Evolutionary conservation across 2,888 invertebrate genomes (phyloP).

Genomic region (Sinodicranocentrus sp.): DNA sequence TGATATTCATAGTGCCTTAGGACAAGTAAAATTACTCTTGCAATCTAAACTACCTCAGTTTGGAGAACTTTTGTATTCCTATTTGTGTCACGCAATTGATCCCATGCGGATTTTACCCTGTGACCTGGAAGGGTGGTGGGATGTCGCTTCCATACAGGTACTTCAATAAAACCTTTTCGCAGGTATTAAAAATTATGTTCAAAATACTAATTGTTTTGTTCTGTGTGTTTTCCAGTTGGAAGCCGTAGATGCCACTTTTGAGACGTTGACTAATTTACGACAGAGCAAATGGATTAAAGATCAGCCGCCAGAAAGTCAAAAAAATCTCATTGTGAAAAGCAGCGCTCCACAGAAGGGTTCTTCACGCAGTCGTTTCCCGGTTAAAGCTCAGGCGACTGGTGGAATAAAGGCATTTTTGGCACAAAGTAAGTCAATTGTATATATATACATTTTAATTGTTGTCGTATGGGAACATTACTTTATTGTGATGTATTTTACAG

Average conservation of each 20-base stretch:
- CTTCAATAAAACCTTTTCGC: neutral
- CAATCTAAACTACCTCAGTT: conserved; percentile 75
- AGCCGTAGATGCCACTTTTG: conserved; percentile 55
- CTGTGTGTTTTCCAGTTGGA: conserved; percentile 49
- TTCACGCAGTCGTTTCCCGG: neutral
- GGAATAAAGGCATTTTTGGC: conserved; percentile 59
- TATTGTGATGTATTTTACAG: neutral
- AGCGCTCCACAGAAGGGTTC: neutral
- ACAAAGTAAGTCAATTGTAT: conserved; percentile 34
- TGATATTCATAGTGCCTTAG: conserved; percentile 70
- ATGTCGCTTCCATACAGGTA: conserved; percentile 74
- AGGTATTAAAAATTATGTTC: conserved; percentile 15
- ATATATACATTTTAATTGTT: neutral
- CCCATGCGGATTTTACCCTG: conserved; percentile 67
- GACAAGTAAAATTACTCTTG: conserved; percentile 70
- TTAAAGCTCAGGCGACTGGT: conserved; percentile 32
- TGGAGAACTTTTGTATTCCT: conserved; percentile 71
- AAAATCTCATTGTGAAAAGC: too few relatives aligned
- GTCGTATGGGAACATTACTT: neutral
- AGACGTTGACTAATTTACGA: conserved; percentile 33
- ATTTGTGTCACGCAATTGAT: conserved; percentile 65
- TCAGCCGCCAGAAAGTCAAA: neutral
- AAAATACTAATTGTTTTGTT: conserved; percentile 5
- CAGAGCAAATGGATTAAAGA: conserved; percentile 55
- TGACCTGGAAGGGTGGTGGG: conserved; percentile 76